Percentiles rank a stretch among this genome's conserved stretches.
These are phyloP conservation scores for Tiphia femorata DNA, from an alignment of 2,888 invertebrate species.

Conservation along the genomic window DNA sequence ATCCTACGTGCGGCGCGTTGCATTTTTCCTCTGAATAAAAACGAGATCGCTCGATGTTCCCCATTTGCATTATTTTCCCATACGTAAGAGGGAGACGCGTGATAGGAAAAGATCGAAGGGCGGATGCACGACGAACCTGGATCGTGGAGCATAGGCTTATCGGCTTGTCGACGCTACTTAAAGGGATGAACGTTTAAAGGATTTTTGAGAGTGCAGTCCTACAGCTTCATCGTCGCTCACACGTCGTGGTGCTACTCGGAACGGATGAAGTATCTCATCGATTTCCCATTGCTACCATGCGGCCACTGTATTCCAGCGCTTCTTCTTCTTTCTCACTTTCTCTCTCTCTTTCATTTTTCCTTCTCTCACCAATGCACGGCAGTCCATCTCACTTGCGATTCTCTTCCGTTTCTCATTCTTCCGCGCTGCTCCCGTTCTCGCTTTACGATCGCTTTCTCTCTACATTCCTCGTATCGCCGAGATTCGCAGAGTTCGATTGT, in stretches of 20 bases:
- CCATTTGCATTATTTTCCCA: too few relatives aligned
- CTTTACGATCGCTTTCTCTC: too few relatives aligned
- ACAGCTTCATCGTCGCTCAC: conserved; percentile 25
- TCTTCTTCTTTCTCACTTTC: neutral
- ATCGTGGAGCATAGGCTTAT: conserved; percentile 44
- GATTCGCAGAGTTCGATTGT: too few relatives aligned
- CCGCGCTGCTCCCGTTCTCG: neutral
- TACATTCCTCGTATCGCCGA: too few relatives aligned
- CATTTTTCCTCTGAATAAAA: too few relatives aligned
- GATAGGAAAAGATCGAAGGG: conserved; percentile 41
- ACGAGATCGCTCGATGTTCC: too few relatives aligned
- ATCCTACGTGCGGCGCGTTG: too few relatives aligned
- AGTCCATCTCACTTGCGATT: neutral
- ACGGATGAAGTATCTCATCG: conserved; percentile 61
- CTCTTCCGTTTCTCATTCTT: neutral
- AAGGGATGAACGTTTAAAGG: conserved; percentile 51
- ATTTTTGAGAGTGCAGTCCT: conserved; percentile 45
- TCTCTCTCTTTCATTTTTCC: neutral
- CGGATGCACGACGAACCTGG: conserved; percentile 24
- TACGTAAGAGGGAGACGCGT: too few relatives aligned
- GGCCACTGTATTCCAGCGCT: conserved; percentile 5
- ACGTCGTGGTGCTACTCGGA: conserved; percentile 42
- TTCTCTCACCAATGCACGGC: too few relatives aligned
- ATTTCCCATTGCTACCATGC: conserved; percentile 53
- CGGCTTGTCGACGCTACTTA: conserved; percentile 44